Base-by-base conservation (phyloP, 2,888 invertebrate genomes). In the Atrina japonica region DNA sequence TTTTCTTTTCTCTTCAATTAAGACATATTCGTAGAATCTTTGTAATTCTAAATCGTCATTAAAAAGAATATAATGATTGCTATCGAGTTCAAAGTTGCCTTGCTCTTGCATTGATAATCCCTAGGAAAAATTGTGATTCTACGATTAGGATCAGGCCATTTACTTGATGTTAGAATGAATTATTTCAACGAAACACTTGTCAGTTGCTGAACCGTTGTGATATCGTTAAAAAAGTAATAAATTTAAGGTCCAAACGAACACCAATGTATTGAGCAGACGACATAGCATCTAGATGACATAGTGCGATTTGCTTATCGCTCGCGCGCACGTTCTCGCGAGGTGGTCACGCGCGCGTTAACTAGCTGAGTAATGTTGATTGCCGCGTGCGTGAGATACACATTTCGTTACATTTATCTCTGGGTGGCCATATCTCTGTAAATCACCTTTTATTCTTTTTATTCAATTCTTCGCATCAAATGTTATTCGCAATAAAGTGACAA, bases 221-320 rank as follows among this genome's bases (percentile, higher is more conserved):
- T 82, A 82, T 74, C 81, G 75, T 77, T 80, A 76, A 35, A 77
- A 77, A 74, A 64, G 75, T 74, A 77, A 80, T 80, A 75, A 80
- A 81, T 64, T 73, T 64, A 58, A 52, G 76, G 47, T 59, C 65
- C 40, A 49, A 75, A 70, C 69, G 63, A 59, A 75, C 64, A 67
- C 68, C 71, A 77, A 78, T 74, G 75, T 78, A 68, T 67, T 56
- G 64, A 64, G 76, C 75, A 78, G 78, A 77, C 78, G 80, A 71
- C 68, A 71, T 40, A 49, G 21, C 11, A 49, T 52, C 66, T 70
- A 76, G 81, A 81, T 78, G 80, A 78, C 73, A 81, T 70, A 64
- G 68, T 43, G 56, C 68, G 77, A 80, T 80, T 78, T 74, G 65
- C 82, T 81, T 81, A 82, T 82, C 81, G 67, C 72, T 67, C 69